These are phyloP conservation scores for Frankliniella intonsa DNA, from an alignment of 2,888 invertebrate species.

Conservation along the genomic window DNA sequence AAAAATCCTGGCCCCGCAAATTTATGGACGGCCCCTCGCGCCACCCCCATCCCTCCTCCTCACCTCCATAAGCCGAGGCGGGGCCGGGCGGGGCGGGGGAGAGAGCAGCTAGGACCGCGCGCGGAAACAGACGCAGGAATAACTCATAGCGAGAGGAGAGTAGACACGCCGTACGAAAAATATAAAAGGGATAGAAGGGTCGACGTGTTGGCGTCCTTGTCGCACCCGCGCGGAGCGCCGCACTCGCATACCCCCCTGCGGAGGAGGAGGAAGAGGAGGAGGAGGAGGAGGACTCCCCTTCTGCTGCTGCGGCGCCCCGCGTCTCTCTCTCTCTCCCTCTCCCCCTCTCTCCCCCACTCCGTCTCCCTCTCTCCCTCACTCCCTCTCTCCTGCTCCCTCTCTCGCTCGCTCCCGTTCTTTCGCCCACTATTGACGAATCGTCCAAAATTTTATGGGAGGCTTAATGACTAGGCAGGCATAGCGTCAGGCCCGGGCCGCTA, in stretches of 20 bases:
- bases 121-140: constrained; percentile 18
- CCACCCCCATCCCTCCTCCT: background rate
- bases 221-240: background rate
- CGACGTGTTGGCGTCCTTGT: background rate
- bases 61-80: background rate
- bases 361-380: background rate
- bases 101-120: constrained; percentile 2
- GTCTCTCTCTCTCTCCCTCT: background rate
- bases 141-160: constrained; percentile 22
- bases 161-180: constrained; percentile 26
- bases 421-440: constrained; percentile 22
- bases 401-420: background rate
- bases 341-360: background rate
- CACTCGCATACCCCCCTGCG: too few species aligned
- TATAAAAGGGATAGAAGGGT: constrained; percentile 17
- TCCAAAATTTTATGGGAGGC: constrained; percentile 25
- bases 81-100: background rate
- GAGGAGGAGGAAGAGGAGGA: too few species aligned
- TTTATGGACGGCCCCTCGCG: background rate
- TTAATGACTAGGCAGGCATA: constrained; percentile 12
- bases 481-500: background rate
- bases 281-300: background rate
- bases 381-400: background rate
- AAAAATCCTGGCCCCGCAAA: background rate
- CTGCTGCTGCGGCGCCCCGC: background rate